Conservation (phyloP, 2,113 vertebrate genomes). For the Calypte anna region DNA sequence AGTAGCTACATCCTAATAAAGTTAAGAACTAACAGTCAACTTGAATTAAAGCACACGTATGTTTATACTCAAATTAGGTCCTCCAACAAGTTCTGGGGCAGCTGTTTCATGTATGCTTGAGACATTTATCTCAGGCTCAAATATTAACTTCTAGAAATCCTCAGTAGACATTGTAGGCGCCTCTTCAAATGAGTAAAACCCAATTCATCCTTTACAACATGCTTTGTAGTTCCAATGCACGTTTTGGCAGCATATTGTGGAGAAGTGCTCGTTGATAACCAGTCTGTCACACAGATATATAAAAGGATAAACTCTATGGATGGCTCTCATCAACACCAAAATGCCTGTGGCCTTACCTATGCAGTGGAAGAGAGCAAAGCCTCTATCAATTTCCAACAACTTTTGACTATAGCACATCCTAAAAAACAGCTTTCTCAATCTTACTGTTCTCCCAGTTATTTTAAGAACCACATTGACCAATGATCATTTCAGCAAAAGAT, state of each 20-base stretch:
- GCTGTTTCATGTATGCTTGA: constrained; percentile 12
- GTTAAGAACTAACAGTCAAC: constrained; percentile 34
- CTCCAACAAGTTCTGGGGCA: constrained; percentile 53
- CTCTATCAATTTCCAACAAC: neutral
- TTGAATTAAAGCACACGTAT: constrained; percentile 23
- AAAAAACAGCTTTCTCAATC: neutral
- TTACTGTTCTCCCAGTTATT: neutral
- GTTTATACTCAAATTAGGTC: constrained; percentile 44
- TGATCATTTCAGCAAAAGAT: neutral
- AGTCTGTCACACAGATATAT: neutral
- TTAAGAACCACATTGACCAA: neutral
- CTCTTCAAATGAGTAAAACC: neutral
- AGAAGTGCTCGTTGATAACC: neutral
- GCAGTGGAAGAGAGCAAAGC: neutral
- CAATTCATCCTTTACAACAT: neutral
- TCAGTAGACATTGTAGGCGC: neutral
- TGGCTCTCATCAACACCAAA: neutral
- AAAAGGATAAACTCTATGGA: neutral
- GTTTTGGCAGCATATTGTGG: neutral
- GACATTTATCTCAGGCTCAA: constrained; percentile 27
- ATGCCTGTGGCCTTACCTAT: neutral
- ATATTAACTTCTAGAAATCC: constrained; percentile 20
- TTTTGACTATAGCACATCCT: neutral
- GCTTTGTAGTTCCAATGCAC: fast-evolving
- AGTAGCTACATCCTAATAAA: constrained; percentile 57